Percentiles rank a stretch among this genome's conserved stretches.
phyloP scores from a whole-genome alignment of 1,140 invertebrate genomes.

The Lepeophtheirus salmonis region DNA sequence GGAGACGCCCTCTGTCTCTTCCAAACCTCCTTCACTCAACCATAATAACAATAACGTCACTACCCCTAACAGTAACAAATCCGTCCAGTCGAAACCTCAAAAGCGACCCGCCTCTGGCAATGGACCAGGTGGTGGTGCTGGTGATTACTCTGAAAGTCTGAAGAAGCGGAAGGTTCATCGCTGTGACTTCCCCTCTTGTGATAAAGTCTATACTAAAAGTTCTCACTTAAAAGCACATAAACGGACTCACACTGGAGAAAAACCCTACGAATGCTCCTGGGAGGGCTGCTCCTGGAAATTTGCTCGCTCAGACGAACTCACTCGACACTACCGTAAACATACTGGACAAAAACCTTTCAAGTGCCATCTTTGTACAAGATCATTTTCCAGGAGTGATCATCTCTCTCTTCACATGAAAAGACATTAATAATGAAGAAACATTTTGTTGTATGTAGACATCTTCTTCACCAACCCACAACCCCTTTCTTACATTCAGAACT shows the following conservation, averaged over 20 bases:
- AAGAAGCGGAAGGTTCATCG: conserved; percentile 55
- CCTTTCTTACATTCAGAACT: too few relatives aligned
- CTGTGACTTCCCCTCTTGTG: conserved; percentile 67
- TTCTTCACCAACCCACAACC: too few relatives aligned
- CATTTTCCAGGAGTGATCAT: conserved; percentile 30
- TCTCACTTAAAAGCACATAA: conserved; percentile 82
- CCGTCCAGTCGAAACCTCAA: not conserved
- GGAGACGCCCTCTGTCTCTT: too few relatives aligned
- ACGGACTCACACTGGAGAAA: conserved; percentile 51
- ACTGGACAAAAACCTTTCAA: conserved; percentile 32
- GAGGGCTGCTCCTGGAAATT: conserved; percentile 23
- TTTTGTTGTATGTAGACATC: conserved; percentile 9
- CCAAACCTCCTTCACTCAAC: too few relatives aligned
- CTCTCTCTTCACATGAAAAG: conserved; percentile 29
- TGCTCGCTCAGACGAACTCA: conserved; percentile 23
- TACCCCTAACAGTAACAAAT: too few relatives aligned
- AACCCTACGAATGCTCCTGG: conserved; percentile 31
- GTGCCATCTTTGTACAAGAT: conserved; percentile 28
- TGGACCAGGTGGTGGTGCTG: not conserved
- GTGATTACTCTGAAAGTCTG: conserved; percentile 28
- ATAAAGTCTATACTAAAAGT: conserved; percentile 88
- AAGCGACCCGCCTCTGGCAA: not conserved
- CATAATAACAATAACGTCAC: too few relatives aligned
- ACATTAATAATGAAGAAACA: conserved; percentile 19
- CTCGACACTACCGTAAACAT: conserved; percentile 26